phyloP scores from a whole-genome alignment of 2,797 vertebrate genomes.

The Oreonectes daqikongensis region DNA sequence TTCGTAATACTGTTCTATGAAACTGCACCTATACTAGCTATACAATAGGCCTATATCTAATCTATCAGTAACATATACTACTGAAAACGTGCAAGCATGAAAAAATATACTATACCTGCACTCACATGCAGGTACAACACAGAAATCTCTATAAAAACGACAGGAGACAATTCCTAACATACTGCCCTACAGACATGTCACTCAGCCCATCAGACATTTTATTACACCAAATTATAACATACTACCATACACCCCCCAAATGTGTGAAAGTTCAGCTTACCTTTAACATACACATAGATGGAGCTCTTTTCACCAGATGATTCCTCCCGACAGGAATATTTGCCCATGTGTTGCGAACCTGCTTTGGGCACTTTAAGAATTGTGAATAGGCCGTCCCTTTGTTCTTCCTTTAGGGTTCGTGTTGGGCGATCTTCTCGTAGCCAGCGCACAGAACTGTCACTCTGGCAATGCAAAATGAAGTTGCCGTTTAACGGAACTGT shows the following conservation, averaged over 20 bases:
- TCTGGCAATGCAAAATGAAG: constrained; percentile 78
- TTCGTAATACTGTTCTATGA: not conserved
- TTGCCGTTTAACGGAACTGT: constrained; percentile 74
- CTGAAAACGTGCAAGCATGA: not conserved
- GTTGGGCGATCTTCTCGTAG: constrained; percentile 73
- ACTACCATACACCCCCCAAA: not conserved
- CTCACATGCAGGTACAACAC: not conserved
- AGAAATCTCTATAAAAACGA: not conserved
- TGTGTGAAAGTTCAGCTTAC: constrained; percentile 68
- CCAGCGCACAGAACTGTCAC: constrained; percentile 80
- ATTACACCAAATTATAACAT: not conserved
- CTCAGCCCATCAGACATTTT: constrained; percentile 4
- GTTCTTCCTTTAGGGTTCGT: constrained; percentile 58
- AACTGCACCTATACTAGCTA: not conserved
- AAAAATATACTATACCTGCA: not conserved
- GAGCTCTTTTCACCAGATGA: constrained; percentile 71
- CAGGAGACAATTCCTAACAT: constrained; percentile 6
- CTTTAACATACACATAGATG: constrained; percentile 91
- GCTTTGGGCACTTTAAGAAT: constrained; percentile 65
- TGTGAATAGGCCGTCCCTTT: constrained; percentile 56
- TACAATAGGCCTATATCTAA: not conserved
- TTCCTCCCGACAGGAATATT: constrained; percentile 84
- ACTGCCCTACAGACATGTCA: constrained; percentile 19
- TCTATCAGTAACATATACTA: not conserved
- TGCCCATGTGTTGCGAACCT: constrained; percentile 76